Evolutionary conservation across 2,888 invertebrate species (phyloP), one percentile per base, ranked within the genome.

Genomic region (Eristalis intricaria): DNA sequence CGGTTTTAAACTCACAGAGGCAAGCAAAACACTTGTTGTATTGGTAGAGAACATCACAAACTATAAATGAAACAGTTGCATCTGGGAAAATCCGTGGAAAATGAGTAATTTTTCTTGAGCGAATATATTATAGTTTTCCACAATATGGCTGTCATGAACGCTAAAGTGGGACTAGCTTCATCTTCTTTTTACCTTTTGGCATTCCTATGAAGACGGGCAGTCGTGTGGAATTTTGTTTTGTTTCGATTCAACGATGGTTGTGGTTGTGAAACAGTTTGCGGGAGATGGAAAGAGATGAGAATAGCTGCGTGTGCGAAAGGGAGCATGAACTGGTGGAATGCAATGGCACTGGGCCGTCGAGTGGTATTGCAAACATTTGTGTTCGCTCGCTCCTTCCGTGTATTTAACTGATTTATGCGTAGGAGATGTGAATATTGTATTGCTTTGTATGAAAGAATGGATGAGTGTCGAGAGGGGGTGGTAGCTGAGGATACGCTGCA

Each of bases 161-260:
- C 90, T 90, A 89, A 90, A 91, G 89, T 90, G 90, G 89, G 89
- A 91, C 90, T 90, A 90, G 89, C 89, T 90, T 91, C 69, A 90
- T 90, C 90, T 91, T 90, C 90, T 89, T 90, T 90, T 89, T 89
- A 88, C 90, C 69, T 79, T 64, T 64, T 68, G 75, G 38, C 56
- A 80, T 60, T 65, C 76, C 76, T 84, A 77, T 68, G 38, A 32
- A 70, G 50, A 22, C 8, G 1, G 10, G 15, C 35, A 5, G 35
- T 38, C 23, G 61, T 19, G 64, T 79, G 74, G 65, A 78, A 83
- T 78, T 66, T 64, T 66, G 83, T 82, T 82, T 75, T 76, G 82
- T 79, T 87, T 29, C 86, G 13, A 82, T 88, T 84, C 70, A 77
- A 75, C 64, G 11, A 0, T n/a, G 32, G 38, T 56, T 50, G 78